A percentile compares a stretch with the other conserved stretches of the same genome.
phyloP scores from a whole-genome alignment of 2,888 invertebrate species.

The Leucophora obtusa region DNA sequence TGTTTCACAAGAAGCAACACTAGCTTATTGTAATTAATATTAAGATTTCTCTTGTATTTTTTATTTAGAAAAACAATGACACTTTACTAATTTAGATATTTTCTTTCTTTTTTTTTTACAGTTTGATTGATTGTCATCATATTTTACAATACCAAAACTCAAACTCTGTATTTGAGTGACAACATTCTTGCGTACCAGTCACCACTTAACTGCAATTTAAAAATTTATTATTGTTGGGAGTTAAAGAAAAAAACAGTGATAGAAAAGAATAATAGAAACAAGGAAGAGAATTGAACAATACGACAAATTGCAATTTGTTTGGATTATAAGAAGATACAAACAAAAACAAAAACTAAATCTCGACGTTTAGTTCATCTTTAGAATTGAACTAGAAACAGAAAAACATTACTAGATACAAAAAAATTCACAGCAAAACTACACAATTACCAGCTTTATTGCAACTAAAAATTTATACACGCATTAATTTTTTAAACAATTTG shows the following conservation, averaged over 20 bases:
- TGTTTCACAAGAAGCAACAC: background rate
- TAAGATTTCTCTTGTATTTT: conserved; percentile 2
- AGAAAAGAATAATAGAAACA: background rate
- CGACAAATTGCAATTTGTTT: conserved; percentile 36
- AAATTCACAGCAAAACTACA: conserved; percentile 7
- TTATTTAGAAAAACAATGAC: background rate
- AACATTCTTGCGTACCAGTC: conserved; percentile 54
- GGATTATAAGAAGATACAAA: conserved; percentile 28
- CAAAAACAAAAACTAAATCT: conserved; percentile 25
- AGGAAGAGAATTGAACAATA: conserved; percentile 11
- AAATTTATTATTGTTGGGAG: background rate
- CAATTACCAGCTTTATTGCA: conserved; percentile 41
- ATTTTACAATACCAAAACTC: conserved; percentile 13
- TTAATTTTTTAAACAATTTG: conserved; percentile 34
- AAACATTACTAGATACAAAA: too few species aligned
- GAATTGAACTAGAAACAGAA: conserved; percentile 46
- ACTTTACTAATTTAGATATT: conserved; percentile 26
- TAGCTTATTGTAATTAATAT: conserved; percentile 5
- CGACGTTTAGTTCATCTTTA: conserved; percentile 56
- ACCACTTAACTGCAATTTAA: conserved; percentile 41
- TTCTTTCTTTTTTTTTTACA: conserved; percentile 54
- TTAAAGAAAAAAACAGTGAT: background rate
- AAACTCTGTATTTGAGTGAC: too few species aligned
- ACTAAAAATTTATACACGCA: conserved; percentile 17
- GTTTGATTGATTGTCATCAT: conserved; percentile 60